Evolutionary conservation across 2,113 vertebrate genomes (phyloP).

Genomic region (Monarcha castaneiventris): DNA sequence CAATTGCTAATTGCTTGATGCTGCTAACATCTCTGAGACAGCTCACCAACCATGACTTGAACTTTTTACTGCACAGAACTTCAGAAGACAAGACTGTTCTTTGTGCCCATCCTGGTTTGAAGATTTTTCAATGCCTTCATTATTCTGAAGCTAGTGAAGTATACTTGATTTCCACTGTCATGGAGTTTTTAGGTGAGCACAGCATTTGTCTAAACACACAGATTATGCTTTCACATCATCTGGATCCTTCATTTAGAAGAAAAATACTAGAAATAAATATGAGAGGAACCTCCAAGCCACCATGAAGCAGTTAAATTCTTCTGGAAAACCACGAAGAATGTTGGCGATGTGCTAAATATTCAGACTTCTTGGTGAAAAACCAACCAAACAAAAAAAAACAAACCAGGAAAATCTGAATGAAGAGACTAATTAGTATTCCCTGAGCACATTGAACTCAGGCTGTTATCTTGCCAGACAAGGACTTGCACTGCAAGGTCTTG

Average conservation of each 20-base stretch:
- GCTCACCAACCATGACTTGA: conserved; percentile 1
- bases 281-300: neutral
- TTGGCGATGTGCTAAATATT: neutral
- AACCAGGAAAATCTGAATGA: conserved; percentile 11
- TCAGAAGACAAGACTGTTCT: conserved; percentile 24
- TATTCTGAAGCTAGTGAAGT: neutral
- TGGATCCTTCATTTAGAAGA: neutral
- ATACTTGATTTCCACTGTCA: neutral
- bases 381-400: neutral
- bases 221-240: neutral
- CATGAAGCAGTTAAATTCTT: conserved; percentile 21
- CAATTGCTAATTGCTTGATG: neutral
- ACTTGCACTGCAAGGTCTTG: neutral
- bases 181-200: neutral
- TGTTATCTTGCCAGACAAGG: conserved; percentile 51
- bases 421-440: conserved; percentile 24
- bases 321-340: conserved; percentile 23
- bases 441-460: neutral
- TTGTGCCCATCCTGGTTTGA: conserved; percentile 18
- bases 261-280: neutral
- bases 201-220: neutral
- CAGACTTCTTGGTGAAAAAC: neutral
- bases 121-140: conserved; percentile 17
- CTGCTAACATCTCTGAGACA: conserved; percentile 25
- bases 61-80: neutral